These are phyloP conservation scores for Cettia cetti DNA, from an alignment of 2,113 vertebrate species.

Conservation along the genomic window DNA sequence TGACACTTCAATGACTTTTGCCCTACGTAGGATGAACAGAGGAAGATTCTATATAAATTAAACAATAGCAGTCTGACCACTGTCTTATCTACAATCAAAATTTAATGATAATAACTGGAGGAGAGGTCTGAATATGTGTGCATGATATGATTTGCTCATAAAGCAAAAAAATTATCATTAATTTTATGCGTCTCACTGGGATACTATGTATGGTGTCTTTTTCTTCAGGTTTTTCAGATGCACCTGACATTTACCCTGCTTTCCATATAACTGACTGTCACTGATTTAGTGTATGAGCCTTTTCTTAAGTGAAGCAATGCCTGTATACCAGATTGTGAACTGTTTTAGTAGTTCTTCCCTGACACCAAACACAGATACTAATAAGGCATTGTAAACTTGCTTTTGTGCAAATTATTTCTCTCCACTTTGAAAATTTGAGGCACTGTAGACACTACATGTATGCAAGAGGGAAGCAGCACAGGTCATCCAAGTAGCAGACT, in stretches of 20 bases:
- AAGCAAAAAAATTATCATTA: neutral
- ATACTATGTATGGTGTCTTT: fast-evolving
- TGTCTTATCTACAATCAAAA: neutral
- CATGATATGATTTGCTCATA: neutral
- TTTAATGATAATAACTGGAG: neutral
- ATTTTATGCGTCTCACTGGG: neutral
- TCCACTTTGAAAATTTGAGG: neutral
- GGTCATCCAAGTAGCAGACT: fast-evolving
- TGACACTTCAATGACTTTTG: neutral
- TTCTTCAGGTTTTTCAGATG: neutral
- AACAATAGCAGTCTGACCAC: neutral
- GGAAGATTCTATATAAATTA: neutral
- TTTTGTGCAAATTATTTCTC: neutral
- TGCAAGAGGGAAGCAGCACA: neutral
- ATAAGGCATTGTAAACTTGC: neutral
- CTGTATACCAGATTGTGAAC: neutral
- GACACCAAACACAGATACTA: neutral
- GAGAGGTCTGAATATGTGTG: neutral
- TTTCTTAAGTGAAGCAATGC: neutral
- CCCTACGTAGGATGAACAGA: neutral
- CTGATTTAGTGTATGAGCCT: neutral
- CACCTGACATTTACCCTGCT: neutral
- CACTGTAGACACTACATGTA: fast-evolving
- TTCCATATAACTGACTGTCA: neutral
- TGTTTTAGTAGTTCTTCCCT: neutral